Percentiles rank a stretch among this genome's conserved stretches.
phyloP scores from a whole-genome alignment of 2,888 invertebrate genomes.

The Noctua fimbriata region DNA sequence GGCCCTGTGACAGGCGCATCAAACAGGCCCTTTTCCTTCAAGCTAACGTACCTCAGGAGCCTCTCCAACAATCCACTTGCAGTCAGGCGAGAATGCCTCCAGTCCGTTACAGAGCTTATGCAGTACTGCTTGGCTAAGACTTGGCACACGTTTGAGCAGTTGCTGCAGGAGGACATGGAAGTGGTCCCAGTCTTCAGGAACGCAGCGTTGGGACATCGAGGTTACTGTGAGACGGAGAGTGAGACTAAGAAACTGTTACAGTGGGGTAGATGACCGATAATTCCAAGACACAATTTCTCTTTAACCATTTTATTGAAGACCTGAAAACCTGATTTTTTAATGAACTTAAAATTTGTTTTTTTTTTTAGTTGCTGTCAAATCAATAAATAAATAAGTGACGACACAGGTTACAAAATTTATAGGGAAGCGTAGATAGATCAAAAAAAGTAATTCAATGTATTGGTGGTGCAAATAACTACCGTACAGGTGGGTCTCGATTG shows the following conservation, averaged over 20 bases:
- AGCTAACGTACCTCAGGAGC: slow-evolving; percentile 94
- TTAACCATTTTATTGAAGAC: not conserved
- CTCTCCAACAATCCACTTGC: slow-evolving; percentile 98
- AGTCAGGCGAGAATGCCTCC: slow-evolving; percentile 99
- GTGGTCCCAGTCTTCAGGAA: slow-evolving; percentile 98
- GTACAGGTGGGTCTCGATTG: too few relatives aligned
- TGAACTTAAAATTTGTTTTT: too few relatives aligned
- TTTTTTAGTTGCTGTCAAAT: too few relatives aligned
- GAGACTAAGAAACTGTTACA: not conserved
- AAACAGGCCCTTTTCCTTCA: not conserved
- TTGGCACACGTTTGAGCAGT: slow-evolving; percentile 95
- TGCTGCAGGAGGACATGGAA: slow-evolving; percentile 97
- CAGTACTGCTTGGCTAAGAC: slow-evolving; percentile 93
- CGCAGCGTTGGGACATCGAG: slow-evolving; percentile 91
- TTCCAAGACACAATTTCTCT: not conserved
- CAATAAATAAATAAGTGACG: too few relatives aligned
- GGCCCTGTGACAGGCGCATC: not conserved
- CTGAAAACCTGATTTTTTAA: not conserved
- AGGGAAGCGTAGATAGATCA: not conserved
- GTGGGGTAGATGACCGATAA: not conserved
- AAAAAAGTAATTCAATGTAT: not conserved
- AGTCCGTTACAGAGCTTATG: slow-evolving; percentile 96
- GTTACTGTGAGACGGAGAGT: slow-evolving; percentile 77
- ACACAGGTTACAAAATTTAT: too few relatives aligned
- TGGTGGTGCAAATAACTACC: too few relatives aligned